Evolutionary conservation across 2,888 invertebrate species (phyloP), one percentile per base, ranked within the genome.

Genomic region (Dusona sp.): DNA sequence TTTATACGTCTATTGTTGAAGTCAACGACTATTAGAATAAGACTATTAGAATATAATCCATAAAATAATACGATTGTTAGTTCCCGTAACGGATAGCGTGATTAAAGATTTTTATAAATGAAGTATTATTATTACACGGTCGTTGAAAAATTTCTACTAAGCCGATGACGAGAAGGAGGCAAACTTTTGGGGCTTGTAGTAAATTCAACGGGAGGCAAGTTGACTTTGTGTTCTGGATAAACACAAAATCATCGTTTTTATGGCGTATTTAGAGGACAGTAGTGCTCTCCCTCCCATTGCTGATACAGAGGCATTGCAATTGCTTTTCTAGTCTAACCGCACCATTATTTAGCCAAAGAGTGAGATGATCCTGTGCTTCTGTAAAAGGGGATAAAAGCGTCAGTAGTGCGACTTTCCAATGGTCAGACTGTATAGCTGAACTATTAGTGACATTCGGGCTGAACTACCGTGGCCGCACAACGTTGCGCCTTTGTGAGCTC

Each of bases 401-500:
- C 79, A 83, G 86, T 86, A 86, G 86, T 86, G 38, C 77, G 79
- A 65, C 57, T 79, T 77, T 57, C 61, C 22, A 57, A 16, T 86
- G 72, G 79, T 83, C 83, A 86, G 86, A 48, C 83, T 22, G 54
- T 45, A 38, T n/a, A 67, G 72, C 51, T 72, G 45, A 68, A 77
- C 79, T 77, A 65, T 19, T 38, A 36, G 48, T 22, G 33, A 42
- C 77, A 75, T 80, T 78, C 57, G 72, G 79, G 79, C 77, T 65
- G 33, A 36, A 38, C 51, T 48, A 75, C 33, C 25, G 48, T 82
- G 19, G 57, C 57, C 36, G 25, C 57, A 65, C 72, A 73, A 61
- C 54, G 79, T 38, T 54, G 64, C 38, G 79, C 82, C 87, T 86
- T 86, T 88, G 87, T 85, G 82, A 77, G 82, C 74, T 74, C 81